These are phyloP conservation scores for Drosophila meridionalis DNA, from an alignment of 2,888 invertebrate species.

Conservation along the genomic window DNA sequence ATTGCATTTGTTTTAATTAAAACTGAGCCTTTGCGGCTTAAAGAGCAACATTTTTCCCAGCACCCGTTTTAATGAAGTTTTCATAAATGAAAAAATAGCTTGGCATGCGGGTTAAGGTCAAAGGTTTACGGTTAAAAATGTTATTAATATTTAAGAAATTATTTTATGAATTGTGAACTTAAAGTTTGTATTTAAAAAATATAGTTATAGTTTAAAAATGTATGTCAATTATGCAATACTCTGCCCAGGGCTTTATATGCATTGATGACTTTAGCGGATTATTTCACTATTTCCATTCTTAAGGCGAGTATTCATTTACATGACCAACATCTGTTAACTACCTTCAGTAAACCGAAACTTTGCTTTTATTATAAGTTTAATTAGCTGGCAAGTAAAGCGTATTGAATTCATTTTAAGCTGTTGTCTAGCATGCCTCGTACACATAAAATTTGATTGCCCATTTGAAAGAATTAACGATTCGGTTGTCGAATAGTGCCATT, in stretches of 20 bases:
- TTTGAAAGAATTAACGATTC: not conserved
- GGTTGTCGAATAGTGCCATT: slow-evolving; percentile 9
- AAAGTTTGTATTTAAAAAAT: not conserved
- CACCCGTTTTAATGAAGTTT: slow-evolving; percentile 16
- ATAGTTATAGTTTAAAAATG: not conserved
- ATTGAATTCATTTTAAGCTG: not conserved
- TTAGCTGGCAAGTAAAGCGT: not conserved
- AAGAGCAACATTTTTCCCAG: slow-evolving; percentile 7
- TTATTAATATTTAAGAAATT: not conserved
- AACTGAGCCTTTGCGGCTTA: slow-evolving; percentile 39
- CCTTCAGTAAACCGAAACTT: not conserved
- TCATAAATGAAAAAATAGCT: not conserved
- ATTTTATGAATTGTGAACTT: not conserved
- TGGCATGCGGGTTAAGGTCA: slow-evolving; percentile 1
- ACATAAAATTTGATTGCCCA: slow-evolving; percentile 14
- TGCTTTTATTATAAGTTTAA: not conserved
- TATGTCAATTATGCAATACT: not conserved
- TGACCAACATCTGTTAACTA: too few relatives aligned
- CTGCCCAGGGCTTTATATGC: not conserved
- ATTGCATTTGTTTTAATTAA: slow-evolving; percentile 79
- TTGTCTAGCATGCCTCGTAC: not conserved
- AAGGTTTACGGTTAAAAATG: slow-evolving; percentile 1
- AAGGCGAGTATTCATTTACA: not conserved
- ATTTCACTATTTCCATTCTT: not conserved
- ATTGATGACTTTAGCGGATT: not conserved